Conservation (phyloP, 2,888 invertebrate species). For the Stratiomys singularior region DNA sequence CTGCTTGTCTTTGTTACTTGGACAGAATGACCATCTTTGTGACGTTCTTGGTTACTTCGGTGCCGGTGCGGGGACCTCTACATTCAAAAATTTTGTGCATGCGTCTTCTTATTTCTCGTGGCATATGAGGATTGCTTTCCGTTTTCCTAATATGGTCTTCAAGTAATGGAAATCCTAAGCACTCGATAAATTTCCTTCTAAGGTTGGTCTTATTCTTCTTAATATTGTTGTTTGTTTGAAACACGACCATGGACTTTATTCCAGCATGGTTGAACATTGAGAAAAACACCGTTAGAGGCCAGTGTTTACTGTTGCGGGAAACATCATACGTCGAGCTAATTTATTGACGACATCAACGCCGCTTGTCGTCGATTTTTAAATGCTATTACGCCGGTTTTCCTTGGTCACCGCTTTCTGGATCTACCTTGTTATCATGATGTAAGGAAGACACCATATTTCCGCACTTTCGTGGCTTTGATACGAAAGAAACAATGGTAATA, state of each 20-base stretch:
- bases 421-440: not conserved
- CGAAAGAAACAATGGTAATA: not conserved
- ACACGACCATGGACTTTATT: not conserved
- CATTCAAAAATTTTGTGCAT: conserved; percentile 6
- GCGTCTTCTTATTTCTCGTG: conserved; percentile 9
- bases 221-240: not conserved
- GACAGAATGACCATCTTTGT: conserved; percentile 6
- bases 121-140: not conserved
- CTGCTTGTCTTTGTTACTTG: not conserved
- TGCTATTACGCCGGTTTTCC: not conserved
- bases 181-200: not conserved
- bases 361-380: not conserved
- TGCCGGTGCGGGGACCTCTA: not conserved
- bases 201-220: not conserved
- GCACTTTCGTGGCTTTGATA: not conserved
- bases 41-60: not conserved
- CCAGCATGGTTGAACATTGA: conserved; percentile 7
- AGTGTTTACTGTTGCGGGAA: not conserved
- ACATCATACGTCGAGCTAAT: not conserved
- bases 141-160: not conserved
- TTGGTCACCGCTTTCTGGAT: not conserved
- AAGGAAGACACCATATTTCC: not conserved
- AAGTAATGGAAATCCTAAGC: not conserved
- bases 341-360: not conserved
- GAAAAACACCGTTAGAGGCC: conserved; percentile 14